Base-by-base conservation (phyloP, 2,888 invertebrate species). In the Odontothrips loti region DNA sequence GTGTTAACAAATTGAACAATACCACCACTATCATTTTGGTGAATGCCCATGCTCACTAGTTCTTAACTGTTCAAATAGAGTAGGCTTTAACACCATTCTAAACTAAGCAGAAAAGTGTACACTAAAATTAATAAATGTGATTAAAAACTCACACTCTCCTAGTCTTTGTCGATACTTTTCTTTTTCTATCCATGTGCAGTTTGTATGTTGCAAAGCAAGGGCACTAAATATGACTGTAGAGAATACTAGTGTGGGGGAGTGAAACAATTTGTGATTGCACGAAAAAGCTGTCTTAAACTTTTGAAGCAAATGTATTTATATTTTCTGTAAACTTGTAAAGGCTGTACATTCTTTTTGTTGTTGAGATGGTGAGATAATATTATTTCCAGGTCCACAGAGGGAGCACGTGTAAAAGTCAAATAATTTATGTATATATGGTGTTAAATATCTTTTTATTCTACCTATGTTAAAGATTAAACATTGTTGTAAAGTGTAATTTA, bases 401-500 rank as follows among this genome's bases (percentile, higher is more conserved):
- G 12, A 75, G 68, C 27, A 27, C 9, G 23, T 75, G 27, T 23
- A 75, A 12, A 75, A 27, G 68, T 75, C 68, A 23, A 75, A 75
- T 27, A 75, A 27, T 75, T 27, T 12, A 75, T 75, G 68, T 75
- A 75, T 1, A 75, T 75, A 75, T 27, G 68, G 68, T 27, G 68
- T 75, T 75, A 27, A 75, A 27, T 75, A 75, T 75, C 68, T 75
- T 75, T 75, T 75, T 75, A 75, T 75, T 75, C 68, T 75, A 75
- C 68, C 68, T 75, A n/a, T 75, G 68, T 75, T 75, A 27, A 11
- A 75, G 12, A 75, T 75, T 75, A 75, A 75, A 75, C 27, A 75
- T 10, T 75, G 68, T 75, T 75, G 68, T 75, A 75, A 75, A 75
- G 68, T 75, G 68, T 75, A 27, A 75, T 10, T 75, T 27, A 75